Evolutionary conservation across 2,797 vertebrate species (phyloP).

Genomic region (Myiothlypis chrysogaster): DNA sequence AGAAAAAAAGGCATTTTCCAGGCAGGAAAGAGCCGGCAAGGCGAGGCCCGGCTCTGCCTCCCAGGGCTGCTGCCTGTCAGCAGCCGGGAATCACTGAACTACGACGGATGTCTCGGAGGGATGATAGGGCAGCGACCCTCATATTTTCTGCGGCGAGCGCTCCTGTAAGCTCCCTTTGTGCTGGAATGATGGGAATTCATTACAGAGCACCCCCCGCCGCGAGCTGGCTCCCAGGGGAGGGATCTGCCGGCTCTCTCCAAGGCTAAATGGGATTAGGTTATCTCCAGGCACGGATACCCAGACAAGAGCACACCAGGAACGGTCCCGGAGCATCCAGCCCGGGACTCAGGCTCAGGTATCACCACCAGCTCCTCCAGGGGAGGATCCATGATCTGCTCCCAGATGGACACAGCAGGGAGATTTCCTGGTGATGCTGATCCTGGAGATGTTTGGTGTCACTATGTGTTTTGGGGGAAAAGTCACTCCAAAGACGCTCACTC

Average conservation of each 20-base stretch:
- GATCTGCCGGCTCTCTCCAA: conserved; percentile 3
- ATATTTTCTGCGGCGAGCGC: conserved; percentile 32
- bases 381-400: fast-evolving
- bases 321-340: neutral
- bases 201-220: conserved; percentile 11
- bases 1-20: neutral
- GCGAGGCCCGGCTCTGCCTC: neutral
- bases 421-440: fast-evolving
- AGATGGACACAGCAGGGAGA: fast-evolving
- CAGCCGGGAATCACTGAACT: conserved; percentile 21
- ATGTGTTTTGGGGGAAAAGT: neutral
- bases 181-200: conserved; percentile 61
- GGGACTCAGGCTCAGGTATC: neutral
- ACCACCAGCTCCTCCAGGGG: fast-evolving
- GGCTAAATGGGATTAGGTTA: conserved; percentile 51
- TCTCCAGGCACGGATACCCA: neutral
- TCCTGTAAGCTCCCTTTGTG: conserved; percentile 53
- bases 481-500: fast-evolving
- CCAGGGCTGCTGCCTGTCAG: conserved; percentile 26
- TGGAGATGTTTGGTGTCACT: fast-evolving
- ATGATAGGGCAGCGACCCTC: conserved; percentile 58
- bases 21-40: neutral
- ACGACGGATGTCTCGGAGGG: conserved; percentile 47
- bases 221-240: conserved; percentile 13
- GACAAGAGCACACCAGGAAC: neutral